Evolutionary conservation across 1,140 invertebrate genomes (phyloP).

Genomic region (Ladona fulva): DNA sequence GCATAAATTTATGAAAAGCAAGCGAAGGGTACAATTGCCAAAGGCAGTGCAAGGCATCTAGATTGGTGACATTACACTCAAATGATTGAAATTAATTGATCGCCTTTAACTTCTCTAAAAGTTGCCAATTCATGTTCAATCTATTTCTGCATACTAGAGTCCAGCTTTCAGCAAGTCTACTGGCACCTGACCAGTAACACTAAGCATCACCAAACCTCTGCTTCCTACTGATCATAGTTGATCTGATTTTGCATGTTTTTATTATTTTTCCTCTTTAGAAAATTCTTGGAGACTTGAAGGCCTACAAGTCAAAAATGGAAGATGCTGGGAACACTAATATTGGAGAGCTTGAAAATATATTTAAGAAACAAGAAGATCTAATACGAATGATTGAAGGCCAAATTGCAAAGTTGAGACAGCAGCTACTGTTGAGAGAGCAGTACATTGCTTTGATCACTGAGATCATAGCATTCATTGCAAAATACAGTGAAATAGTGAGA

Average conservation of each 20-base stretch:
- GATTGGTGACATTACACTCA: too few relatives aligned
- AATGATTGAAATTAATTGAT: too few relatives aligned
- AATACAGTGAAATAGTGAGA: constrained; percentile 74
- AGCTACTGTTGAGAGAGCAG: constrained; percentile 73
- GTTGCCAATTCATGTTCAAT: too few relatives aligned
- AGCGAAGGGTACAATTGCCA: too few relatives aligned
- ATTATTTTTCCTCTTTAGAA: constrained; percentile 30
- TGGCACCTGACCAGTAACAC: too few relatives aligned
- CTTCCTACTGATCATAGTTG: too few relatives aligned
- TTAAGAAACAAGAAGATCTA: constrained; percentile 73
- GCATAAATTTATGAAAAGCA: too few relatives aligned
- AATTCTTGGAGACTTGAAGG: constrained; percentile 68
- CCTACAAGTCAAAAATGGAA: constrained; percentile 67
- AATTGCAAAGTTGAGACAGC: constrained; percentile 63
- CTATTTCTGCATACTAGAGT: too few relatives aligned
- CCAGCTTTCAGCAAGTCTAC: too few relatives aligned
- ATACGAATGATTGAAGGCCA: constrained; percentile 75
- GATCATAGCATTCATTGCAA: constrained; percentile 75
- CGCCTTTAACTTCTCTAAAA: too few relatives aligned
- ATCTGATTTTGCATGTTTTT: background rate
- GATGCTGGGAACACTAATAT: constrained; percentile 64
- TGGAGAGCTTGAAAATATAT: constrained; percentile 64
- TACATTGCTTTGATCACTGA: constrained; percentile 77
- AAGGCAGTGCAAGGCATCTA: too few relatives aligned
- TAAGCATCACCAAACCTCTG: too few relatives aligned